phyloP scores from a whole-genome alignment of 2,113 vertebrate species.

The Leucopsar rothschildi region DNA sequence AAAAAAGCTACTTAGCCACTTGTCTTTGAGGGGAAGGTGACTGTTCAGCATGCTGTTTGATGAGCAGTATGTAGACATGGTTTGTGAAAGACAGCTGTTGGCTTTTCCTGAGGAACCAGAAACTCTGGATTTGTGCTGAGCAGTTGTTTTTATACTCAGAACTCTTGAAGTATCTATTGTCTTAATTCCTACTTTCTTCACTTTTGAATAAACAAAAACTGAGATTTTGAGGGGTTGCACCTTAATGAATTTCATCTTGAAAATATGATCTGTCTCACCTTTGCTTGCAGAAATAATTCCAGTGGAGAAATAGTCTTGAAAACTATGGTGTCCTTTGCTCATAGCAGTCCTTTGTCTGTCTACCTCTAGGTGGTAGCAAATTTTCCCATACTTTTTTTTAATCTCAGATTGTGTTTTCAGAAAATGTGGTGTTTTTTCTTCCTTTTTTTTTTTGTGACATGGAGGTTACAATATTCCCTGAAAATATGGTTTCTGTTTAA shows the following conservation, averaged over 20 bases:
- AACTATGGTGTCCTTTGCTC: background rate
- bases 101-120: background rate
- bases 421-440: fast-evolving
- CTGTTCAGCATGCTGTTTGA: background rate
- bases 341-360: background rate
- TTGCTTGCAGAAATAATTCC: background rate
- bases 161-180: background rate
- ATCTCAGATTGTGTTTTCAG: background rate
- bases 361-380: background rate
- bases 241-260: background rate
- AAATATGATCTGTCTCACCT: background rate
- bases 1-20: background rate
- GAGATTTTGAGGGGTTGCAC: background rate
- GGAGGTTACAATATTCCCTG: background rate
- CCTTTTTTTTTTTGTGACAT: too few relatives aligned
- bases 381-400: background rate
- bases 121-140: background rate
- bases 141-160: background rate
- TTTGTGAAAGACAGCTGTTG: background rate
- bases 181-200: background rate
- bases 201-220: background rate
- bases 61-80: background rate
- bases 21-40: background rate
- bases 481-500: background rate
- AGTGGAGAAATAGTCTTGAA: background rate